Base-by-base conservation (phyloP, 2,113 vertebrate species). In the Apistogramma diplotaenia region DNA sequence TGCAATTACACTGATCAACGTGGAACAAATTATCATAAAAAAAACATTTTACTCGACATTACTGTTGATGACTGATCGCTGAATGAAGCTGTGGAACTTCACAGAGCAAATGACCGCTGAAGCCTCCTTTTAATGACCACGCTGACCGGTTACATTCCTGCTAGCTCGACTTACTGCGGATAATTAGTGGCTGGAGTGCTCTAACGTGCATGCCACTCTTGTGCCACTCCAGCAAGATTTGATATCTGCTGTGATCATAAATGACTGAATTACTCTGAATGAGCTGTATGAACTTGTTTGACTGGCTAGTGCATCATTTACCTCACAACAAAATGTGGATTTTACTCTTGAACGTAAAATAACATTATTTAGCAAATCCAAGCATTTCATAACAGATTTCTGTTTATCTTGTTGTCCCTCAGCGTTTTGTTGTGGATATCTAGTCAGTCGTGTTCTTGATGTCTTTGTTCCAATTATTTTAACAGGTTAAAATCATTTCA, bases 1-100 rank as follows among this genome's bases (percentile, higher is more conserved):
- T 91, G 89, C 90, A 91, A 93, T 88, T 21, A 74, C 1, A 53
- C 60, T 86, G 88, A 95, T 96, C 93, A 77, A 94, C 92, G 88
- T 40, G 72, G 56, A 82, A 81, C 94, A 91, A 78, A 94, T 94
- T 89, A 77, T 79, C 87, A 77, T 27, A 25, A 76, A 90, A 92
- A 76, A 91, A 93, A 84, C 58, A 89, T 86, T 89, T 89, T 82
- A 86, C 90, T 78, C 61, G 82, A 77, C 90, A 89, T 85, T 87
- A 91, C 85, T 85, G 90, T 87, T 92, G 83, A 86, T 85, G 85
- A 82, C 65, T 76, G 70, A 86, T 80, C 37, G 55, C 37, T 79
- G 62, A 84, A 75, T 74, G 40, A 72, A 86, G 85, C 79, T 92
- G 81, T 74, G 54, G 71, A 82, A 89, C 89, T 95, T 94, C 81